Evolutionary conservation across 2,113 vertebrate genomes (phyloP).

Genomic region (Mesitornis unicolor): DNA sequence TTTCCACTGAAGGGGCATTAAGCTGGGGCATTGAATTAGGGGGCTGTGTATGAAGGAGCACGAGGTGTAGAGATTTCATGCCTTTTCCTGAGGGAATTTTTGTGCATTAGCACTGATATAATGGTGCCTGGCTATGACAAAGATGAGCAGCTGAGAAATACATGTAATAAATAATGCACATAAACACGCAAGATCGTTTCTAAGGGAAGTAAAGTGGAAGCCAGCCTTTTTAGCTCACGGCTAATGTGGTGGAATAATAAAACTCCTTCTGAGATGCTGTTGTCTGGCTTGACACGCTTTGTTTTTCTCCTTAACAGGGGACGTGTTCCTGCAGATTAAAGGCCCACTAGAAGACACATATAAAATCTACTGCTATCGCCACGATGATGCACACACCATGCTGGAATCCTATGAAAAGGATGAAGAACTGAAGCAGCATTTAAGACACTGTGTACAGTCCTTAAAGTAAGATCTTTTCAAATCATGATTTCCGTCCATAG

Average conservation of each 20-base stretch:
- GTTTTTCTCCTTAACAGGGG: slow-evolving; percentile 77
- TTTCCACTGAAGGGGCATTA: background rate
- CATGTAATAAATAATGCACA: slow-evolving; percentile 67
- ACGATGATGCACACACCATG: slow-evolving; percentile 87
- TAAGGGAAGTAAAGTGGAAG: slow-evolving; percentile 5
- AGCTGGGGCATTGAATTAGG: slow-evolving; percentile 3
- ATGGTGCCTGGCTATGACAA: slow-evolving; percentile 52
- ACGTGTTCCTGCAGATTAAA: slow-evolving; percentile 91
- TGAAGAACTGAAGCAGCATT: slow-evolving; percentile 86
- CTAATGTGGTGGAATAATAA: slow-evolving; percentile 48
- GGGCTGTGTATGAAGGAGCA: background rate
- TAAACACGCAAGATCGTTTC: slow-evolving; percentile 46
- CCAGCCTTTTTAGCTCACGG: slow-evolving; percentile 30
- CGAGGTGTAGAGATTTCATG: background rate
- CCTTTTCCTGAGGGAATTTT: slow-evolving; percentile 34
- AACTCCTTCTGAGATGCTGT: slow-evolving; percentile 7
- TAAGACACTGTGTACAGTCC: slow-evolving; percentile 83
- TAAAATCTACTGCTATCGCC: slow-evolving; percentile 95
- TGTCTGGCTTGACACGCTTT: slow-evolving; percentile 54
- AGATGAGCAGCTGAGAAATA: slow-evolving; percentile 61
- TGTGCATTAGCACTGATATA: slow-evolving; percentile 53
- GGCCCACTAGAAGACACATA: slow-evolving; percentile 89
- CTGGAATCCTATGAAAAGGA: slow-evolving; percentile 92
- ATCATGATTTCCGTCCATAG: slow-evolving; percentile 31
- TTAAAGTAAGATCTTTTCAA: slow-evolving; percentile 86